These are phyloP conservation scores for Nomada hirtipes DNA, from an alignment of 2,888 invertebrate species.

Conservation along the genomic window DNA sequence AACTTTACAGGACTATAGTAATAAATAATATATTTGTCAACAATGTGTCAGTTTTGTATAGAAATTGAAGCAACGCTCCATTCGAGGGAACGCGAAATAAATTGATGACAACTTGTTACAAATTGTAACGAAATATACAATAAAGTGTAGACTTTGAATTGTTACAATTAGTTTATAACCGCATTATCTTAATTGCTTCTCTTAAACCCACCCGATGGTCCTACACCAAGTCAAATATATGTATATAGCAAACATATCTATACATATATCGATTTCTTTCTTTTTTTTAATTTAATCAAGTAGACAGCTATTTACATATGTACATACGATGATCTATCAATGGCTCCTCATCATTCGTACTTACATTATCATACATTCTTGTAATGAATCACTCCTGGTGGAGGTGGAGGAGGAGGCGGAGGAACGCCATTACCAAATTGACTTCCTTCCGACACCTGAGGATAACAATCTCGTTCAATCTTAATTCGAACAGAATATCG, in stretches of 20 bases:
- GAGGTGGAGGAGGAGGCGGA: slow-evolving; percentile 67
- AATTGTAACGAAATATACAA: slow-evolving; percentile 20
- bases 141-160: slow-evolving; percentile 23
- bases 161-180: neutral
- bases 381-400: slow-evolving; percentile 78
- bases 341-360: slow-evolving; percentile 27
- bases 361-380: slow-evolving; percentile 75
- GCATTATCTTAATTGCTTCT: neutral
- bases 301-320: slow-evolving; percentile 68
- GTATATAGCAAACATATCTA: neutral
- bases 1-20: slow-evolving; percentile 2
- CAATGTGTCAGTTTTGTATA: slow-evolving; percentile 15
- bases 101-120: neutral
- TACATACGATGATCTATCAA: slow-evolving; percentile 51
- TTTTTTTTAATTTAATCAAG: slow-evolving; percentile 66
- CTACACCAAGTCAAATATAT: slow-evolving; percentile 9
- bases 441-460: slow-evolving; percentile 75
- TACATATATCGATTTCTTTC: slow-evolving; percentile 48
- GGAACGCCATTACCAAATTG: slow-evolving; percentile 78
- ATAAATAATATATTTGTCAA: slow-evolving; percentile 38
- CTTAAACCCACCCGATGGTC: neutral
- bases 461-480: slow-evolving; percentile 24
- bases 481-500: neutral
- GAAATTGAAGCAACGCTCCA: slow-evolving; percentile 2
- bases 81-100: slow-evolving; percentile 2